Evolutionary conservation across 2,113 vertebrate species (phyloP).

Genomic region (Megalops atlanticus): DNA sequence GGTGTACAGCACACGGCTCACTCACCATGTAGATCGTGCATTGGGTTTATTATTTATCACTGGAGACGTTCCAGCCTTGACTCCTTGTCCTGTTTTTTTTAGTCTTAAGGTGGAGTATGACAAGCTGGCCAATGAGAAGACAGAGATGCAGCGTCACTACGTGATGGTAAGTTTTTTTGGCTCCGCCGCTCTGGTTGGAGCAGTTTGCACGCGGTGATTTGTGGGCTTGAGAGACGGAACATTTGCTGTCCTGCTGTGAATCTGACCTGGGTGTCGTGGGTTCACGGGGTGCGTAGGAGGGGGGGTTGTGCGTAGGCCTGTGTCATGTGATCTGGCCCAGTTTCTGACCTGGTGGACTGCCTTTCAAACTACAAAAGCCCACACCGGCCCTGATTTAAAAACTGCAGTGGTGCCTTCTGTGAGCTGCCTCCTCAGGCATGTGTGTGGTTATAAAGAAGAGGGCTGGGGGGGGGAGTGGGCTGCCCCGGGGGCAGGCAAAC

Average conservation of each 20-base stretch:
- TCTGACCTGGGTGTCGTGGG: too few relatives aligned
- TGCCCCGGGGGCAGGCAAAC: too few relatives aligned
- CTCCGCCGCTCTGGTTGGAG: not conserved
- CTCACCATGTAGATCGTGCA: too few relatives aligned
- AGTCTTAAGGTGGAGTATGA: slow-evolving; percentile 94
- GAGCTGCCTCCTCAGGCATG: too few relatives aligned
- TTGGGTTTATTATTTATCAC: not conserved
- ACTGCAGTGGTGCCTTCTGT: slow-evolving; percentile 19
- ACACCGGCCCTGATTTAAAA: too few relatives aligned
- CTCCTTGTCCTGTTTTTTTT: slow-evolving; percentile 33
- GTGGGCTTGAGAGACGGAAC: too few relatives aligned
- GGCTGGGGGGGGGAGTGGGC: not conserved
- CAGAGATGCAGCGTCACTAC: slow-evolving; percentile 96
- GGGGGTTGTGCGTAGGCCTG: too few relatives aligned
- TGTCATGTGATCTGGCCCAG: too few relatives aligned
- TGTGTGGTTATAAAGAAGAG: not conserved
- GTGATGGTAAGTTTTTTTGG: slow-evolving; percentile 86
- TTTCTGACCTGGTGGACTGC: too few relatives aligned
- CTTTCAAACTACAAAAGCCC: too few relatives aligned
- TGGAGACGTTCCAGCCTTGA: slow-evolving; percentile 8
- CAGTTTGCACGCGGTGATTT: not conserved
- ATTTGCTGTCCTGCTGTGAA: slow-evolving; percentile 44
- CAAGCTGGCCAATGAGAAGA: slow-evolving; percentile 94
- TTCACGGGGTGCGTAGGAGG: too few relatives aligned
- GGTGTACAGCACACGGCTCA: too few relatives aligned